Base-by-base conservation (phyloP, 2,113 vertebrate species). In the Cathartes aura region DNA sequence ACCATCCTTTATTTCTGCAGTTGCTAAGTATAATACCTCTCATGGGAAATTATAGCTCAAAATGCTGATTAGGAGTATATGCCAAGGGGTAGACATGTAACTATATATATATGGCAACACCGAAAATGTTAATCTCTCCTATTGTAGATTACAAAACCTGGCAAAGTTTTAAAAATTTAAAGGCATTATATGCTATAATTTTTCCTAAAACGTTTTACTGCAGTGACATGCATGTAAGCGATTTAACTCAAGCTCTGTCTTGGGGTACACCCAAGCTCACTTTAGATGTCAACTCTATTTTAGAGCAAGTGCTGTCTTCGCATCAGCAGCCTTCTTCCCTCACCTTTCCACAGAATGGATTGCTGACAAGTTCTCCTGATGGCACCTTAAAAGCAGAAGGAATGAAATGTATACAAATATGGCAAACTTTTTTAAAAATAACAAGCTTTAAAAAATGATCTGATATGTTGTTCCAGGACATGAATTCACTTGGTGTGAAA, bases 121-220 rank as follows among this genome's bases (percentile, higher is more conserved):
- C 34, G n/a, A 79, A 92, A 71, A 79, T 59, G 8, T 15, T 90
- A 76, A 76, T 67, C 18, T 85, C 6, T 26, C 18, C 11, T 66
- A 17, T 29, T 42, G 18, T 16, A 74, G 24, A 23, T 82, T 60
- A 47, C 20, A 70, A 36, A n/a, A 36, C 7, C 32, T 24, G 6
- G 11, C 18, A 59, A 89, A 68, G 22, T 34, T 73, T 89, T 74
- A 72, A 32, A 71, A 36, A 3, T 48, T 83, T 42, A 68, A 75
- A 68, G 6, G 8, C 2, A 0, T 62, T 64, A 73, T 17, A 76
- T 3, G 2, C 14, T 26, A 8, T 10, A 70, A 3, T 42, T 78
- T 70, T 45, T 62, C 19, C 64, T 50, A 20, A 78, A 80, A 26
- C 1, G 15, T 50, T 87, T 92, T 90, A 85, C 18, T 38, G 66